A percentile compares a stretch with the other conserved stretches of the same genome.
Evolutionary conservation across 1,140 invertebrate species (phyloP).

Genomic region (Apis dorsata): DNA sequence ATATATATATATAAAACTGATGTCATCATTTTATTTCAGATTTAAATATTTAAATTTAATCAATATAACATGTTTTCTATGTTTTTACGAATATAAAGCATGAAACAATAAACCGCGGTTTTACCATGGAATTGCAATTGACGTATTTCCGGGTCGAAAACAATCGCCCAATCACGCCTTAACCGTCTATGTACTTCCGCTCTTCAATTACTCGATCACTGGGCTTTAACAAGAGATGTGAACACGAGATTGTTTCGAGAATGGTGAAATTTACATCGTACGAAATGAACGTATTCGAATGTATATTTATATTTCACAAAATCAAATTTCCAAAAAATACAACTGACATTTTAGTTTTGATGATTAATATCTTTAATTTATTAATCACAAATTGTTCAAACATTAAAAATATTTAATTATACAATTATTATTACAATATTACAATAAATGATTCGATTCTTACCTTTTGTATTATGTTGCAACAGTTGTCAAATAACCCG

Average conservation of each 20-base stretch:
- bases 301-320: neutral
- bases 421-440: neutral
- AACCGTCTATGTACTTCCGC: conserved; percentile 26
- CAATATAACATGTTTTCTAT: neutral
- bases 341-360: neutral
- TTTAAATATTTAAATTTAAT: neutral
- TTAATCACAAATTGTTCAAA: neutral
- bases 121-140: conserved; percentile 26
- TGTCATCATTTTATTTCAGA: neutral
- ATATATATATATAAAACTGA: neutral
- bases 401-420: neutral
- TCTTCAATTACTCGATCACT: conserved; percentile 40
- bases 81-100: neutral
- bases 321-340: neutral
- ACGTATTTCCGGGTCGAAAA: conserved; percentile 38
- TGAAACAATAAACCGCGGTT: conserved; percentile 31
- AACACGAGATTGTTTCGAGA: neutral
- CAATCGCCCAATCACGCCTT: conserved; percentile 38
- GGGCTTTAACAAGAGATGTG: neutral
- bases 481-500: conserved; percentile 30
- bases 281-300: neutral
- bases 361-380: neutral
- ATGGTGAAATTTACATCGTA: conserved; percentile 1
- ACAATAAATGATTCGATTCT: neutral
- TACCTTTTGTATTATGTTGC: conserved; percentile 32